Evolutionary conservation across 1,140 invertebrate species (phyloP).

Genomic region (Leucophenga varia): DNA sequence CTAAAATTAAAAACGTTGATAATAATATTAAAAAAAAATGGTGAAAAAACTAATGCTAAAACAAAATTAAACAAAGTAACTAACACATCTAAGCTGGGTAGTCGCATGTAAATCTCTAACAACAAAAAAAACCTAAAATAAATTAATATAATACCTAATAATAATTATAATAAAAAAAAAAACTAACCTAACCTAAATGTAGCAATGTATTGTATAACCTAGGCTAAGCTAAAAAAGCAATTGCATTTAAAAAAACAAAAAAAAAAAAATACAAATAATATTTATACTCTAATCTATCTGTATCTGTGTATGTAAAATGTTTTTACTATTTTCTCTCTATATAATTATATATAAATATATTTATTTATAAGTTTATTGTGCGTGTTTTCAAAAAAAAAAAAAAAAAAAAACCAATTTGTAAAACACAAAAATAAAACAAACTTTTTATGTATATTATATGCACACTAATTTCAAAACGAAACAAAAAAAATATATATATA

Average conservation of each 20-base stretch:
- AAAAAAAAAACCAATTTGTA: slow-evolving; percentile 10
- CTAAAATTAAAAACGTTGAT: slow-evolving; percentile 43
- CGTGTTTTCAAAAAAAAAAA: slow-evolving; percentile 27
- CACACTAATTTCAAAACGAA: slow-evolving; percentile 16
- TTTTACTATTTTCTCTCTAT: slow-evolving; percentile 54
- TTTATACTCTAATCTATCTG: slow-evolving; percentile 47
- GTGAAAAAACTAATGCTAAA: slow-evolving; percentile 24
- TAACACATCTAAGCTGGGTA: slow-evolving; percentile 56
- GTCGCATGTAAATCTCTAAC: slow-evolving; percentile 57
- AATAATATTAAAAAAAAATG: slow-evolving; percentile 28
- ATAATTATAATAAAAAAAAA: slow-evolving; percentile 14
- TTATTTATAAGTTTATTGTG: slow-evolving; percentile 22
- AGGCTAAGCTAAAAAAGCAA: slow-evolving; percentile 26
- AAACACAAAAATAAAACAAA: slow-evolving; percentile 16
- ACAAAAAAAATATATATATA: too few relatives aligned
- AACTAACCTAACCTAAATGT: neutral
- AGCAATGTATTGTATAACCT: too few relatives aligned
- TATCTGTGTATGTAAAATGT: slow-evolving; percentile 50
- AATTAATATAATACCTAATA: slow-evolving; percentile 22
- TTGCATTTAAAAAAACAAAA: slow-evolving; percentile 41
- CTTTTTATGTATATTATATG: slow-evolving; percentile 24
- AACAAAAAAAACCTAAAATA: slow-evolving; percentile 49
- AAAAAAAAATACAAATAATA: slow-evolving; percentile 29
- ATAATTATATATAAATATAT: slow-evolving; percentile 36
- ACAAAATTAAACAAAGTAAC: slow-evolving; percentile 47